Conservation (phyloP, 2,797 vertebrate genomes). For the Poecilia picta region DNA sequence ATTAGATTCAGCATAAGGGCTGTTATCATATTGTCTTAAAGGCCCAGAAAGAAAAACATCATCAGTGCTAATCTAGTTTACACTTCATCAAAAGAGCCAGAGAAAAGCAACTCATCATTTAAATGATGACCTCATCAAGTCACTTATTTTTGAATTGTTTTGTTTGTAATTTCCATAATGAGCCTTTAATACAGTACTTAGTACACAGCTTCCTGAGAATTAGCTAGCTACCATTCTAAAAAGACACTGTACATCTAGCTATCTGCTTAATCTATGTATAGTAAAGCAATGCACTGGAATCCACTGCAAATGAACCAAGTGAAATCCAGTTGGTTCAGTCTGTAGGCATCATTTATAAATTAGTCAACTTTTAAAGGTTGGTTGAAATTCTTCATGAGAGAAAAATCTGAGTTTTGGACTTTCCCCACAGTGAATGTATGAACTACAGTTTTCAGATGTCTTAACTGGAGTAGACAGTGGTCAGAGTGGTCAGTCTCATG, state of each 20-base stretch:
- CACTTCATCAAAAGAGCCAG: conserved; percentile 8
- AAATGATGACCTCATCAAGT: neutral
- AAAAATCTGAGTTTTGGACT: conserved; percentile 15
- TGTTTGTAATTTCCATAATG: conserved; percentile 50
- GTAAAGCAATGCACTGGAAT: conserved; percentile 48
- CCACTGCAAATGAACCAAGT: conserved; percentile 7
- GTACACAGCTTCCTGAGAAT: conserved; percentile 81
- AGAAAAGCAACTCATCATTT: neutral
- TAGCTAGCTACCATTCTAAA: conserved; percentile 70
- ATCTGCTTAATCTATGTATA: conserved; percentile 63
- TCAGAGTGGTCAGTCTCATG: neutral
- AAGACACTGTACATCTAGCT: conserved; percentile 68
- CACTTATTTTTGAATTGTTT: conserved; percentile 14
- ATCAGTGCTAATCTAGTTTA: conserved; percentile 9
- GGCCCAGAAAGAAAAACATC: conserved; percentile 56
- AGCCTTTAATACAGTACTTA: conserved; percentile 75
- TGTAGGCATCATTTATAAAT: conserved; percentile 10
- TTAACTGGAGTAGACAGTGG: neutral
- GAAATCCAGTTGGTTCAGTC: conserved; percentile 7
- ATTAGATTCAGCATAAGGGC: conserved; percentile 64
- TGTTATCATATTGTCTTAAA: conserved; percentile 70
- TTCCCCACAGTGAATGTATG: conserved; percentile 22
- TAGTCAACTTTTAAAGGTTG: neutral
- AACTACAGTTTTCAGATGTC: neutral
- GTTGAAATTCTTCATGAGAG: conserved; percentile 2